Evolutionary conservation across 1,140 invertebrate genomes (phyloP).

Genomic region (Danaus melanippus): DNA sequence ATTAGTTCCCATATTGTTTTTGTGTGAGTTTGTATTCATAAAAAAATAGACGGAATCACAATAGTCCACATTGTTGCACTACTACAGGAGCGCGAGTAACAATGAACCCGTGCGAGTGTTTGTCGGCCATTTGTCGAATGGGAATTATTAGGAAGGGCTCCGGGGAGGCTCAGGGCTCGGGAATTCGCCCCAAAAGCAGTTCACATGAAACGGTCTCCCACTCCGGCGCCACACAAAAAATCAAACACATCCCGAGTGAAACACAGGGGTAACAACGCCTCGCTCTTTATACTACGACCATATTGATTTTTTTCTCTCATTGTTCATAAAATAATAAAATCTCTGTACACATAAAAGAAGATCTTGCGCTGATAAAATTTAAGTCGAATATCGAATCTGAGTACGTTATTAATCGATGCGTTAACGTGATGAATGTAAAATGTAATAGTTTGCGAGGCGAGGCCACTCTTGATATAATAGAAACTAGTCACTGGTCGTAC

Average conservation of each 20-base stretch:
- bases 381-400: constrained; percentile 62
- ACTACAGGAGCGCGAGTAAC: constrained; percentile 56
- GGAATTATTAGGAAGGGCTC: constrained; percentile 70
- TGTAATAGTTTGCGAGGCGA: constrained; percentile 66
- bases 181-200: constrained; percentile 71
- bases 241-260: constrained; percentile 70
- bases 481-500: constrained; percentile 61
- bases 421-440: constrained; percentile 70
- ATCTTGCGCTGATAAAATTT: constrained; percentile 61
- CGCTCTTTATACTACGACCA: constrained; percentile 51
- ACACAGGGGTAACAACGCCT: constrained; percentile 71
- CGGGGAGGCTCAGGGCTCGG: constrained; percentile 52
- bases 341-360: constrained; percentile 46
- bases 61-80: constrained; percentile 48
- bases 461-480: constrained; percentile 70
- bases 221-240: constrained; percentile 67
- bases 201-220: constrained; percentile 69
- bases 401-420: constrained; percentile 70
- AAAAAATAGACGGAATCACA: constrained; percentile 21
- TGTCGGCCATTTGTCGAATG: constrained; percentile 69
- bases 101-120: constrained; percentile 67
- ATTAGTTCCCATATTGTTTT: constrained; percentile 21
- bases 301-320: constrained; percentile 70
- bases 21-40: constrained; percentile 20
- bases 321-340: constrained; percentile 70